Percentiles rank a stretch among this genome's conserved stretches.
phyloP scores from a whole-genome alignment of 2,113 vertebrate genomes.

The Gyps fulvus region DNA sequence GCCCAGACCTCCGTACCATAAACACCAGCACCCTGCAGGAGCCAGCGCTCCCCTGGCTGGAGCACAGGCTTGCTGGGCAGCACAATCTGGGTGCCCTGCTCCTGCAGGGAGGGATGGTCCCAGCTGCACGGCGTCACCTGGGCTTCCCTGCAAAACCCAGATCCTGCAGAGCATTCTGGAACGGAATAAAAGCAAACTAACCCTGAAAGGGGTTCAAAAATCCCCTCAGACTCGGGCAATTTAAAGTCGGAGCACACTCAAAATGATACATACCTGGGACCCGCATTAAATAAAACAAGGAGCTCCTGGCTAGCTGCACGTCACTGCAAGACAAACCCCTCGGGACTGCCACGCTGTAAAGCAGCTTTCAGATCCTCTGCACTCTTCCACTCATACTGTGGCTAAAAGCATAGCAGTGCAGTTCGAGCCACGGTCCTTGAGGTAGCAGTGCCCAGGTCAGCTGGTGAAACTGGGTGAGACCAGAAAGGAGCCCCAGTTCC shows the following conservation, averaged over 20 bases:
- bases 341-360: rapidly evolving
- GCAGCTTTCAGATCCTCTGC: neutral
- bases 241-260: rapidly evolving
- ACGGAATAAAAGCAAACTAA: neutral
- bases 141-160: neutral
- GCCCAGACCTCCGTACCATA: neutral
- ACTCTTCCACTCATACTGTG: rapidly evolving
- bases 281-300: rapidly evolving
- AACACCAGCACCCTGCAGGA: neutral
- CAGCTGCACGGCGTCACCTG: rapidly evolving
- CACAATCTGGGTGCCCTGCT: neutral
- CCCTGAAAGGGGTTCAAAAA: neutral
- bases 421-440: neutral
- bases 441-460: neutral
- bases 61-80: no score
- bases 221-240: rapidly evolving
- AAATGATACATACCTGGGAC: rapidly evolving
- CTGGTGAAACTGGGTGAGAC: neutral
- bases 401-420: rapidly evolving
- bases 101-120: neutral
- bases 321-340: neutral
- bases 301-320: neutral
- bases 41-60: neutral
- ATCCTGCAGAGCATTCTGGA: neutral
- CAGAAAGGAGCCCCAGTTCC: neutral